phyloP scores from a whole-genome alignment of 2,113 vertebrate species.

The Speoplatyrhinus poulsoni region DNA sequence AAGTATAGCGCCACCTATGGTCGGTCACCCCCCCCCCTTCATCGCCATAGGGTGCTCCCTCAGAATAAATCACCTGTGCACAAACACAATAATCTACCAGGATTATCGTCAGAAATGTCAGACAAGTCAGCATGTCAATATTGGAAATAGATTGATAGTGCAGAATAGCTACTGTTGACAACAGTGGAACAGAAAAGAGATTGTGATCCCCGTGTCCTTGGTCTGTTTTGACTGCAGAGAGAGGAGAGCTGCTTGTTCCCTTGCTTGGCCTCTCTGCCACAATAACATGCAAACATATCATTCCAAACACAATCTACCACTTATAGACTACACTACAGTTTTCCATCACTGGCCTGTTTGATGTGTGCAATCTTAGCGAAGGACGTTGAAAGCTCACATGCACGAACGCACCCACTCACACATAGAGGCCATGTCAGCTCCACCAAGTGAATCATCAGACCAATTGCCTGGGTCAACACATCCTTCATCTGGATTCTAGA shows the following conservation, averaged over 20 bases:
- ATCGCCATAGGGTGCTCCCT: too few relatives aligned
- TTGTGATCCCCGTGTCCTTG: background rate
- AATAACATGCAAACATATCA: slow-evolving; percentile 12
- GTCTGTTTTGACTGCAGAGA: background rate
- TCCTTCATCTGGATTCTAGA: too few relatives aligned
- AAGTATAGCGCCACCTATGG: too few relatives aligned
- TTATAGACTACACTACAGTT: slow-evolving; percentile 43
- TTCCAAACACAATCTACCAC: slow-evolving; percentile 37
- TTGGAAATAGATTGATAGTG: background rate
- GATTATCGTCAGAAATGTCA: too few relatives aligned
- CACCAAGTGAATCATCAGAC: slow-evolving; percentile 52
- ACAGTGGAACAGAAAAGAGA: background rate
- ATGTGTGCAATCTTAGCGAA: too few relatives aligned
- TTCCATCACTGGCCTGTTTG: slow-evolving; percentile 15
- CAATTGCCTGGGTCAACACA: slow-evolving; percentile 32
- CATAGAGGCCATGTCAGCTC: slow-evolving; percentile 41
- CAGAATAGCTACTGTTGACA: too few relatives aligned
- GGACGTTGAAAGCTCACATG: background rate
- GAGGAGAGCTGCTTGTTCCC: slow-evolving; percentile 33
- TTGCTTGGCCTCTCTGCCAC: background rate
- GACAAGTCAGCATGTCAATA: background rate
- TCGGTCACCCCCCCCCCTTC: too few relatives aligned
- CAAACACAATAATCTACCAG: too few relatives aligned
- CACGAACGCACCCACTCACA: slow-evolving; percentile 26
- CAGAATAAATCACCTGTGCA: too few relatives aligned